These are phyloP conservation scores for Propithecus perrieri DNA, from an alignment of 2,797 vertebrate species.

Conservation along the genomic window DNA sequence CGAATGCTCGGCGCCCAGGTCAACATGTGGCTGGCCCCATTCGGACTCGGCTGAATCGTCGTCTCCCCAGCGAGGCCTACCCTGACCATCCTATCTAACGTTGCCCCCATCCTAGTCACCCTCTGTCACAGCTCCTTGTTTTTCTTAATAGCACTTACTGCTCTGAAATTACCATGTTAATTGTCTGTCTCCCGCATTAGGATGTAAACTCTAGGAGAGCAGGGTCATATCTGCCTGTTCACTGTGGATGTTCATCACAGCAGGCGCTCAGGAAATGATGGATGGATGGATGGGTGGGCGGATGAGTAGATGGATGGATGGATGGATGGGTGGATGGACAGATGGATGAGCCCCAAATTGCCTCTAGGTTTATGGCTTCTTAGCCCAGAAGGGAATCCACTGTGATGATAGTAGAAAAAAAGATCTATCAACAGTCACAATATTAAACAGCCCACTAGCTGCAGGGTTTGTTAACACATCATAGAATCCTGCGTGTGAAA, in stretches of 20 bases:
- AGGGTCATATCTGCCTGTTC: neutral
- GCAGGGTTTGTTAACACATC: slow-evolving; percentile 2
- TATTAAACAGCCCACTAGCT: neutral
- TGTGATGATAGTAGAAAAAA: neutral
- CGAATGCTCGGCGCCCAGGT: no score
- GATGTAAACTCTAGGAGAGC: neutral
- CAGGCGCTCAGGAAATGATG: neutral
- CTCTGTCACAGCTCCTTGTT: neutral
- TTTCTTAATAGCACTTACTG: neutral
- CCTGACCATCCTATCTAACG: neutral
- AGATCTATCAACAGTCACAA: neutral
- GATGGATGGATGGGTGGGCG: no score
- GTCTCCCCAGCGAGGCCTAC: neutral
- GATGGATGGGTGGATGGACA: accelerated
- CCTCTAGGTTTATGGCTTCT: neutral
- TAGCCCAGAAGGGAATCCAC: neutral
- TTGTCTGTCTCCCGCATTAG: neutral
- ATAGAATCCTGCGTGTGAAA: neutral
- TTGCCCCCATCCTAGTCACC: neutral
- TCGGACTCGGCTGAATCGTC: neutral
- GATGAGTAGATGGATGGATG: neutral
- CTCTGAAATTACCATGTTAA: neutral
- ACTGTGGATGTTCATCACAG: neutral
- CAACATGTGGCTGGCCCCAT: no score
- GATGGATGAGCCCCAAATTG: neutral